These are phyloP conservation scores for Drosophila ironensis DNA, from an alignment of 1,140 invertebrate genomes.

Conservation along the genomic window DNA sequence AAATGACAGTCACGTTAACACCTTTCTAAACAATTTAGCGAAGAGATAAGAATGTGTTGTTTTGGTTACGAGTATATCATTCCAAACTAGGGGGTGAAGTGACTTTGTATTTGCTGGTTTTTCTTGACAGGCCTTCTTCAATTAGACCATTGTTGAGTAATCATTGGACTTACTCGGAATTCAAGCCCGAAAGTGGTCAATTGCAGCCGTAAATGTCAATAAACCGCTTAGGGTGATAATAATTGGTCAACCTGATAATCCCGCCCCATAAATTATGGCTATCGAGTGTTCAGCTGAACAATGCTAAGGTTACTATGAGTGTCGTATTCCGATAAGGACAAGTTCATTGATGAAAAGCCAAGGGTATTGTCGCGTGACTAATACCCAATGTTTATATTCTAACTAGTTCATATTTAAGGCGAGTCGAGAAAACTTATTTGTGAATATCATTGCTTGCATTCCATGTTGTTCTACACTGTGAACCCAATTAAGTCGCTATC, in stretches of 20 bases:
- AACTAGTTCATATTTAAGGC: no score
- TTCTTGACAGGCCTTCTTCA: background rate
- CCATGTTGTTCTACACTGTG: no score
- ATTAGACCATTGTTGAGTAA: background rate
- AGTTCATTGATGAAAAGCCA: constrained; percentile 22
- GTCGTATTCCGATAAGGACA: constrained; percentile 3
- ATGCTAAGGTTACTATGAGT: constrained; percentile 7
- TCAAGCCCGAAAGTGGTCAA: background rate
- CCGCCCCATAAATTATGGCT: background rate
- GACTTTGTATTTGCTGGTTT: background rate
- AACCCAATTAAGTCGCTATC: no score
- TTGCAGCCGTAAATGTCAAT: constrained; percentile 21
- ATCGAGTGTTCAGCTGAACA: background rate
- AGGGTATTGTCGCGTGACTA: no score
- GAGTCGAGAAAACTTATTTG: no score
- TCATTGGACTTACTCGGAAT: background rate
- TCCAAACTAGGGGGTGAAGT: no score
- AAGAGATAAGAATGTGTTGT: no score
- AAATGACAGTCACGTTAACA: no score
- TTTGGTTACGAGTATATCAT: no score
- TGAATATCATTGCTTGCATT: no score
- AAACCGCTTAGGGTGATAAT: background rate
- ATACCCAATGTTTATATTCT: no score
- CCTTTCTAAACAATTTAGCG: no score
- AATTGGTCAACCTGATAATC: background rate